These are phyloP conservation scores for Plecturocebus donacophilus DNA, from an alignment of 2,113 vertebrate genomes.

Conservation along the genomic window DNA sequence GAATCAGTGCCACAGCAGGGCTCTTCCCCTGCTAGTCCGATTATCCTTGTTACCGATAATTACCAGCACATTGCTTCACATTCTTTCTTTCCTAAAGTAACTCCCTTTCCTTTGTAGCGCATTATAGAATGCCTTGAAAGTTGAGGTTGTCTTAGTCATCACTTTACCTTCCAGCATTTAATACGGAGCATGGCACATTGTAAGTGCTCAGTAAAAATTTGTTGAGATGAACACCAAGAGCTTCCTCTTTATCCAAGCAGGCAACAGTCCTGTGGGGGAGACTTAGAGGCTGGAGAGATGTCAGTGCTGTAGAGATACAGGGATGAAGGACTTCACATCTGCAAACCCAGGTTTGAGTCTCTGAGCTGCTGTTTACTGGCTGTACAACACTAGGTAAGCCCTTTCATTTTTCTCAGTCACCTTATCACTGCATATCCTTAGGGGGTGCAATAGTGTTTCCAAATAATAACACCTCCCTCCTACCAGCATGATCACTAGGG, in stretches of 20 bases:
- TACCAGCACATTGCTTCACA: background rate
- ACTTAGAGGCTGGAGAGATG: background rate
- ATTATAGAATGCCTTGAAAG: background rate
- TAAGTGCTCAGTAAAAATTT: background rate
- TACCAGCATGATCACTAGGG: background rate
- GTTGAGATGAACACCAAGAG: background rate
- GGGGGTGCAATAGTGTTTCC: too few species aligned
- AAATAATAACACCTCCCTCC: background rate
- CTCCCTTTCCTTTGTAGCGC: background rate
- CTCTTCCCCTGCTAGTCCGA: fast-evolving
- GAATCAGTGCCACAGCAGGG: fast-evolving
- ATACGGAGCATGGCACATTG: background rate
- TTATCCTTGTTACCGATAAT: background rate
- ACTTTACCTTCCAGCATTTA: background rate
- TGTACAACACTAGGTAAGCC: background rate
- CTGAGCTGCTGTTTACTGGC: background rate
- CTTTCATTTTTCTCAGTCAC: background rate
- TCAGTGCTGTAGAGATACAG: background rate
- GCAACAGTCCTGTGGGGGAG: background rate
- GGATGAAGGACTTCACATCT: background rate
- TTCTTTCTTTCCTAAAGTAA: background rate
- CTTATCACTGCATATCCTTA: background rate
- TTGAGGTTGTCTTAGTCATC: background rate
- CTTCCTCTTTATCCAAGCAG: background rate
- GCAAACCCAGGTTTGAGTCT: background rate